Conservation (phyloP, 37 sponge, comb jelly and placozoan species). For the Trichoplax adhaerens region DNA sequence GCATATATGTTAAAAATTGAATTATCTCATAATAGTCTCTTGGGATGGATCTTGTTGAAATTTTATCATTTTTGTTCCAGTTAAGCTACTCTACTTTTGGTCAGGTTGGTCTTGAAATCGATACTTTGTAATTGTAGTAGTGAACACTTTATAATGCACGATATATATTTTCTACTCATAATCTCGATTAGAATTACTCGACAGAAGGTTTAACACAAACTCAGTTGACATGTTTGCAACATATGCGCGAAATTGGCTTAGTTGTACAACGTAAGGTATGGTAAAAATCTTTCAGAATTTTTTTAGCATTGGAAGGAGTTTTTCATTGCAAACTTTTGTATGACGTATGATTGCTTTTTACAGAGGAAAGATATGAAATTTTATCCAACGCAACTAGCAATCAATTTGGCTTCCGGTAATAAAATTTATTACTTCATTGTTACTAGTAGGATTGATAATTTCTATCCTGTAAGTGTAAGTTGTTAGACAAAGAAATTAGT, state of each 20-base stretch:
- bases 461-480: too few species aligned
- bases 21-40: constrained; percentile 9
- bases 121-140: not conserved
- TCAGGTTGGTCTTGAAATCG: not conserved
- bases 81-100: constrained; percentile 77
- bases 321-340: too few species aligned
- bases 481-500: too few species aligned
- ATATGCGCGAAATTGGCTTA: constrained; percentile 81
- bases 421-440: not conserved
- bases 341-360: not conserved
- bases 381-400: constrained; percentile 83
- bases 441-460: too few species aligned
- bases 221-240: constrained; percentile 60
- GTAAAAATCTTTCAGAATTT: not conserved
- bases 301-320: too few species aligned
- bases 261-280: constrained; percentile 82
- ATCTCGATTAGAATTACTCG: constrained; percentile 47
- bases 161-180: not conserved
- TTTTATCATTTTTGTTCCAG: constrained; percentile 63
- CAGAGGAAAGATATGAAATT: constrained; percentile 59
- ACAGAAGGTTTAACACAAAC: constrained; percentile 53
- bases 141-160: not conserved
- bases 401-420: constrained; percentile 57
- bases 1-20: too few species aligned
- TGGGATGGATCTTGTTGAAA: constrained; percentile 53